Base-by-base conservation (phyloP, 2,797 vertebrate genomes). In the Agapornis canus region DNA sequence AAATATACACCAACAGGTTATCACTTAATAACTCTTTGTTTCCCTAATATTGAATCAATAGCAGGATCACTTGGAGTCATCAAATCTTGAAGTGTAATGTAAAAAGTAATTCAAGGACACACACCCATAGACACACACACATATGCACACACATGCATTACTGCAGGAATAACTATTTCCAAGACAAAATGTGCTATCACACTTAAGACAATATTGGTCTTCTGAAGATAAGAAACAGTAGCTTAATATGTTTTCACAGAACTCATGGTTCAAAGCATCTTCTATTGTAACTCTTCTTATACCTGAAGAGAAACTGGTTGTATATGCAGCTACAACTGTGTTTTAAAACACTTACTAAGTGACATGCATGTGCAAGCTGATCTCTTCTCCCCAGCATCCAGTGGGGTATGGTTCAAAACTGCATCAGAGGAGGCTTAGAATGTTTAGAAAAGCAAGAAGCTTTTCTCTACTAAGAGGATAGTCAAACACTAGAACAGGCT, bases 21-120 rank as follows among this genome's bases (percentile, higher is more conserved):
- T 95, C 96, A 95, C 91, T 98, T 98, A 98, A 98, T 97, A 98
- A 98, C 93, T 97, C 95, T 96, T 97, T 97, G 95, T 97, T 98
- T 97, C 89, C 64, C 92, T 97, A 97, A 92, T 97, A 97, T 97
- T 97, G 96, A 97, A 97, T 97, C 97, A 98, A 97, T 97, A 97
- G 68, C 71, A 94, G 92, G 86, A 97, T 97, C 94, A 97, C 96
- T 94, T 94, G 96, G 89, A 96, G 94, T 97, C 97, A 96, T 93
- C 96, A 86, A 92, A 96, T 96, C 97, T 96, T 95, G 86, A 96
- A 97, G 84, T 86, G 69, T 54, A 88, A 71, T 80, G 68, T 76
- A 83, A 88, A 96, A 97, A 96, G 59, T 88, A 61, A 75, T 92
- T 94, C 86, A 84, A 90, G 80, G 80, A 86, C 83, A 69, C 49